These are phyloP conservation scores for Tenualosa ilisha DNA, from an alignment of 2,797 vertebrate species.

Conservation along the genomic window DNA sequence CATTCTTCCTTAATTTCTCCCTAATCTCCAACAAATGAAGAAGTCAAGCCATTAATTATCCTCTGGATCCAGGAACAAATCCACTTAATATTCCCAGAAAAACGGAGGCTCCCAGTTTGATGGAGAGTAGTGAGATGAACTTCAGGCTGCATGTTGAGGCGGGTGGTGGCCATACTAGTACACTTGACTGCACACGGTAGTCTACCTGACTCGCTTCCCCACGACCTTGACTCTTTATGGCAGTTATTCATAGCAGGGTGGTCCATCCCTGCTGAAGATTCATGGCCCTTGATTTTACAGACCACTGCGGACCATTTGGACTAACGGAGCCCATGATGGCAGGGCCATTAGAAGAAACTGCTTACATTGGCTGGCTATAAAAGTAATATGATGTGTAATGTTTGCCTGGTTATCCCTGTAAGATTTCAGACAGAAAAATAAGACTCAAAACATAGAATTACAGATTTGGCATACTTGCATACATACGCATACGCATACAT, in stretches of 20 bases:
- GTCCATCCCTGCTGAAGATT: constrained; percentile 64
- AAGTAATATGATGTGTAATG: constrained; percentile 13
- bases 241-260: constrained; percentile 64
- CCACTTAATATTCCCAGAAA: neutral
- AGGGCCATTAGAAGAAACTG: constrained; percentile 32
- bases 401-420: neutral
- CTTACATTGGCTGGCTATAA: constrained; percentile 25
- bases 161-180: neutral
- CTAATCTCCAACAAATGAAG: neutral
- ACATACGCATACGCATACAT: too few relatives aligned
- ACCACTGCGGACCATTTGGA: constrained; percentile 66
- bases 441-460: neutral
- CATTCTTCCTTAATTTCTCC: neutral
- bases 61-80: neutral
- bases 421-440: neutral
- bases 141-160: neutral
- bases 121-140: neutral
- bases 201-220: constrained; percentile 1
- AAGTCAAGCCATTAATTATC: neutral
- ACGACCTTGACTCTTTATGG: constrained; percentile 63
- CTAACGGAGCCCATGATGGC: constrained; percentile 13
- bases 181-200: neutral
- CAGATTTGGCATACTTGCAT: neutral
- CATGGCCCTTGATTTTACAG: constrained; percentile 64
- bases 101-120: neutral